Evolutionary conservation across 1,140 invertebrate species (phyloP).

Genomic region (Drosophila rhopaloa): DNA sequence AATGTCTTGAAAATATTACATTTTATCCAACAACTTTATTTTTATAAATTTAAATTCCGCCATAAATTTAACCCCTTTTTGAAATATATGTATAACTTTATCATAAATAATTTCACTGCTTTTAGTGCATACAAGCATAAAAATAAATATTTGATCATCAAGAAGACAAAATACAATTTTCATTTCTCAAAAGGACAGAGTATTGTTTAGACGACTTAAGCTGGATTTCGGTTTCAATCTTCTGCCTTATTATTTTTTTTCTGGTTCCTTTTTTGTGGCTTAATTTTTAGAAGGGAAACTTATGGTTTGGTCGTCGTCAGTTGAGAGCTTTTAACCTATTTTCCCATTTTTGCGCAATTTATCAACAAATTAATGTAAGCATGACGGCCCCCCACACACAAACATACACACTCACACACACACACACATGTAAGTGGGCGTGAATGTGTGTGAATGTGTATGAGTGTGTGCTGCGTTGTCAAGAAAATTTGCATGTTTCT

Average conservation of each 20-base stretch:
- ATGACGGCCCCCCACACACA: slow-evolving; percentile 40
- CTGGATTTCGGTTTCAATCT: background rate
- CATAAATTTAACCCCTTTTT: no score
- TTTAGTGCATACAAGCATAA: no score
- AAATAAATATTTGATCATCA: no score
- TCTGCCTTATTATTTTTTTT: slow-evolving; percentile 14
- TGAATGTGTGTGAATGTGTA: background rate
- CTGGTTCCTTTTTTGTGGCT: slow-evolving; percentile 14
- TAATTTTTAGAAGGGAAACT: slow-evolving; percentile 35
- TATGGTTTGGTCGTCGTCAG: slow-evolving; percentile 36
- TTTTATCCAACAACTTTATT: no score
- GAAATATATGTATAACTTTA: no score
- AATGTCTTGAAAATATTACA: no score
- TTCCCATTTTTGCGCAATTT: slow-evolving; percentile 74
- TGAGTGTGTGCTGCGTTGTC: slow-evolving; percentile 22
- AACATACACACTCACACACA: slow-evolving; percentile 18
- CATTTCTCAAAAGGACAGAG: slow-evolving; percentile 1
- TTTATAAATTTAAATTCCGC: no score
- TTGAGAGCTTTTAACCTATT: slow-evolving; percentile 78
- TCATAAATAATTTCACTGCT: background rate
- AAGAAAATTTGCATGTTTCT: slow-evolving; percentile 70
- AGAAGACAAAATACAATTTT: background rate
- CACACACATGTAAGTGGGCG: background rate
- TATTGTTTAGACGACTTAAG: slow-evolving; percentile 1
- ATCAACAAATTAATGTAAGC: slow-evolving; percentile 79